Evolutionary conservation across 1,140 invertebrate genomes (phyloP).

Genomic region (Penaeus indicus): DNA sequence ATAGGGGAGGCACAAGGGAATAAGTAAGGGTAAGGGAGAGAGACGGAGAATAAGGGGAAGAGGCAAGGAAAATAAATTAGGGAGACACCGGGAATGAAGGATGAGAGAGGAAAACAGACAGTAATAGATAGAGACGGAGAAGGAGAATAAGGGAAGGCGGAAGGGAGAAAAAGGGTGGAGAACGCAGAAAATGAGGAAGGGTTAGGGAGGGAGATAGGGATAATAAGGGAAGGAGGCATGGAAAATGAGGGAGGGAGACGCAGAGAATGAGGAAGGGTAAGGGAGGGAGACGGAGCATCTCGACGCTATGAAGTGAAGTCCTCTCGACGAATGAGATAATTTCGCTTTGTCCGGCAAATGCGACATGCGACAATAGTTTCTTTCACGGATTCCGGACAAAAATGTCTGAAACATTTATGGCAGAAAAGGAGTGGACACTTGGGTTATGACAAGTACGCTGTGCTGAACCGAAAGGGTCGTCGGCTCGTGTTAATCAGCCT

Average conservation of each 20-base stretch:
- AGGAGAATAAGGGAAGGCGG: slow-evolving; percentile 19
- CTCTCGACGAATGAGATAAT: slow-evolving; percentile 60
- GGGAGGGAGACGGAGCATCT: background rate
- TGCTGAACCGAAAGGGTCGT: too few species aligned
- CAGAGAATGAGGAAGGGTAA: background rate
- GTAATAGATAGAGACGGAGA: background rate
- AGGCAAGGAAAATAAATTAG: slow-evolving; percentile 3
- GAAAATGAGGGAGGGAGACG: background rate
- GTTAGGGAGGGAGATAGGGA: background rate
- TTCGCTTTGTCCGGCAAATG: slow-evolving; percentile 58
- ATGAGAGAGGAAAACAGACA: background rate
- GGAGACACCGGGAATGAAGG: background rate
- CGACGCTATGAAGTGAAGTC: background rate
- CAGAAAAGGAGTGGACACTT: slow-evolving; percentile 36
- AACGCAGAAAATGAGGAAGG: background rate
- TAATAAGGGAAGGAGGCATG: background rate
- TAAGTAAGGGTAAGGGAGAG: background rate
- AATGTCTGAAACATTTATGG: slow-evolving; percentile 40
- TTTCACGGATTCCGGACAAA: slow-evolving; percentile 43
- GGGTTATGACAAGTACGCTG: slow-evolving; percentile 19
- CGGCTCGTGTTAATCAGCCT: background rate
- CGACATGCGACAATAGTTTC: slow-evolving; percentile 60
- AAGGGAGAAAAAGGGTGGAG: background rate
- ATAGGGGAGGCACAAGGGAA: background rate
- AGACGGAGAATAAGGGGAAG: background rate